Evolutionary conservation across 2,888 invertebrate genomes (phyloP).

Genomic region (Beris chalybata): DNA sequence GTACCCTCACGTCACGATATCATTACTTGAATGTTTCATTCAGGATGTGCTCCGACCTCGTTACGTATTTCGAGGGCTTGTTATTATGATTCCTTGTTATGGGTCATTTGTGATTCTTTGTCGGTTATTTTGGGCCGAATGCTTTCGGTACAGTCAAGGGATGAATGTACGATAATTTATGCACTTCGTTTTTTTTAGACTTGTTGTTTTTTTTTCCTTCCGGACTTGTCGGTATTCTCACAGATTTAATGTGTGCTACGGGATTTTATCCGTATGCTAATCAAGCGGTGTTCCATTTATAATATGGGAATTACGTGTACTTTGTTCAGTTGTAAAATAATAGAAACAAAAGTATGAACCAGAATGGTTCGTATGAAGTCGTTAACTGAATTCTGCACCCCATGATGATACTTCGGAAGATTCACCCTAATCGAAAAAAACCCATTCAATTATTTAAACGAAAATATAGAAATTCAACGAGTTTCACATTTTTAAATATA

Average conservation of each 20-base stretch:
- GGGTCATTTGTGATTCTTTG: constrained; percentile 35
- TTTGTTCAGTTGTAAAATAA: no score
- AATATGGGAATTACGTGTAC: no score
- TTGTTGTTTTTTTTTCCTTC: no score
- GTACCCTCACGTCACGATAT: constrained; percentile 28
- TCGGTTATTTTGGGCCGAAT: constrained; percentile 18
- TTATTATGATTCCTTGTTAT: constrained; percentile 39
- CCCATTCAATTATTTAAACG: no score
- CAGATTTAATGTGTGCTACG: background rate
- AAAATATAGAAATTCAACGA: no score
- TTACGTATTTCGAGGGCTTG: constrained; percentile 30
- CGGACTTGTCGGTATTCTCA: background rate
- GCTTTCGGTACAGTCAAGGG: constrained; percentile 14
- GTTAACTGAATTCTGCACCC: no score
- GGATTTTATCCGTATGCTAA: background rate
- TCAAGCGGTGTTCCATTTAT: no score
- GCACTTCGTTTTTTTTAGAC: background rate
- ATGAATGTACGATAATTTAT: constrained; percentile 24
- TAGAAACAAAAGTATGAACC: no score
- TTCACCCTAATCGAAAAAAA: no score
- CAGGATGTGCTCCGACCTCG: background rate
- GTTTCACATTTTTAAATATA: no score
- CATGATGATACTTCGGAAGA: no score
- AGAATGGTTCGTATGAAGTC: no score
- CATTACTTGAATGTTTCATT: constrained; percentile 20